Percentiles rank a stretch among this genome's conserved stretches.
phyloP scores from a whole-genome alignment of 2,888 invertebrate species.

The Margaritifera margaritifera region DNA sequence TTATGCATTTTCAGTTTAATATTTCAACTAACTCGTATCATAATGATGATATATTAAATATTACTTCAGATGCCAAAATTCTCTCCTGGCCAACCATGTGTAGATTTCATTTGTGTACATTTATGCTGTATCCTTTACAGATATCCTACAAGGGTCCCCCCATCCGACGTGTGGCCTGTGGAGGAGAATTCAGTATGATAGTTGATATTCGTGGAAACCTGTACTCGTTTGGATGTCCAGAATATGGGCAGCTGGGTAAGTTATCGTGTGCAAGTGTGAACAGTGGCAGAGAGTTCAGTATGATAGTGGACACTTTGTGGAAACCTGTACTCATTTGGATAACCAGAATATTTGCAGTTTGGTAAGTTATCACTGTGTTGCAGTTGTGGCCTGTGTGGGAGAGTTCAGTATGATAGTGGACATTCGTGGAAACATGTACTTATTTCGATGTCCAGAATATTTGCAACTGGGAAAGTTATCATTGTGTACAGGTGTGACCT shows the following conservation, averaged over 20 bases:
- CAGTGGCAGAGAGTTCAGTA: conserved; percentile 93
- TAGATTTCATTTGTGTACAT: no score
- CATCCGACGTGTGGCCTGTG: conserved; percentile 90
- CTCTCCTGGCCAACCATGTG: no score
- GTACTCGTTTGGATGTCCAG: conserved; percentile 93
- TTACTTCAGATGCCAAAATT: no score
- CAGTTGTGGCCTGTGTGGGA: no score
- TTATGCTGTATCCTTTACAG: conserved; percentile 25
- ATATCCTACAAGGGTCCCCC: conserved; percentile 81
- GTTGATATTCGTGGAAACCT: conserved; percentile 90
- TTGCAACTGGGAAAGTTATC: no score
- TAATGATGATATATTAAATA: no score
- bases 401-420: no score
- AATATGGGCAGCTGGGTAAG: conserved; percentile 88
- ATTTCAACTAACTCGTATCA: no score
- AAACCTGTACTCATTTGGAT: conserved; percentile 89
- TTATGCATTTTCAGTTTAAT: no score
- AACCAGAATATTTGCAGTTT: conserved; percentile 94
- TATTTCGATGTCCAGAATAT: no score
- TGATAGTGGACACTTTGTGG: conserved; percentile 92
- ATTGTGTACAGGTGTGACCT: no score
- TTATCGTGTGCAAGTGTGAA: conserved; percentile 82
- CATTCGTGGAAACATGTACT: no score
- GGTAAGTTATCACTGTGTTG: conserved; percentile 75
- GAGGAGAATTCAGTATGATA: conserved; percentile 93